Evolutionary conservation across 2,888 invertebrate genomes (phyloP).

Genomic region (Chaitophorus viminalis): DNA sequence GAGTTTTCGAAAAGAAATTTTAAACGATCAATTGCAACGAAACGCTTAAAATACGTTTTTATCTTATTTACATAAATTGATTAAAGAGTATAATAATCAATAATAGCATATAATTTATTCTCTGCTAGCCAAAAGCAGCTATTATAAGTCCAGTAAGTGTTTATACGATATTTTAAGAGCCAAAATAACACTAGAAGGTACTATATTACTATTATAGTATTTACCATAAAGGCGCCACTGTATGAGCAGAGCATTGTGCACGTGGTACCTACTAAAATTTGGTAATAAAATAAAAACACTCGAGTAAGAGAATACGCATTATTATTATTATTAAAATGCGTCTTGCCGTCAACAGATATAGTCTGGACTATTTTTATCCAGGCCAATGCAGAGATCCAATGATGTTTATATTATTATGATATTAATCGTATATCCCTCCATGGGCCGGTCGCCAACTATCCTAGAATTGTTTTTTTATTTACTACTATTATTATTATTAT

Average conservation of each 20-base stretch:
- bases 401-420: slow-evolving; percentile 48
- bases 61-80: background rate
- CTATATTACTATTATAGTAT: background rate
- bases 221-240: background rate
- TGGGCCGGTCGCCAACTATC: slow-evolving; percentile 51
- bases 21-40: background rate
- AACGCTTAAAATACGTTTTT: background rate
- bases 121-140: background rate
- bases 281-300: slow-evolving; percentile 28
- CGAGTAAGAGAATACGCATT: slow-evolving; percentile 6
- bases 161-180: background rate
- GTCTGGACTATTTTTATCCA: slow-evolving; percentile 56
- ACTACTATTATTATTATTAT: slow-evolving; percentile 20
- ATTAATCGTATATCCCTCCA: slow-evolving; percentile 40
- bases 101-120: background rate
- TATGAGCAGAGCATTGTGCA: background rate
- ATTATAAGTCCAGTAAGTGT: background rate
- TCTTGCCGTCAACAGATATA: slow-evolving; percentile 25
- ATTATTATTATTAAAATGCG: slow-evolving; percentile 48
- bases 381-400: slow-evolving; percentile 55
- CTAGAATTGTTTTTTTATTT: slow-evolving; percentile 20
- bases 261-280: slow-evolving; percentile 27
- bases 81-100: background rate
- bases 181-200: background rate
- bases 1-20: slow-evolving; percentile 1